These are phyloP conservation scores for Helicorthomorpha holstii DNA, from an alignment of 1,140 invertebrate genomes.

Conservation along the genomic window DNA sequence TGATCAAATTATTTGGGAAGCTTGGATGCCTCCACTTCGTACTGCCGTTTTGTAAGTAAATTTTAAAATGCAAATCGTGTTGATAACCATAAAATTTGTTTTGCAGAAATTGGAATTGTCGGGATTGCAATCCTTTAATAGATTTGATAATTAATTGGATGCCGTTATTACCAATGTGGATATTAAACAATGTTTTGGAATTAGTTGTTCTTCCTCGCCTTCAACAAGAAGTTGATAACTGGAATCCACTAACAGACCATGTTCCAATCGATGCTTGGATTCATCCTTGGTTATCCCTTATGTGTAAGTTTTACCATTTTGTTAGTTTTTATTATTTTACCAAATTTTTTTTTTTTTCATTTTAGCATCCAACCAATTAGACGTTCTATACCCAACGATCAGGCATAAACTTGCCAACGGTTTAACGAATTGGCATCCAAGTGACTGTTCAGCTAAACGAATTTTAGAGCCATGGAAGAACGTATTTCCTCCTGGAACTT, in stretches of 20 bases:
- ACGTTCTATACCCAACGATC: constrained; percentile 79
- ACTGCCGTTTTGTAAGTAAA: constrained; percentile 41
- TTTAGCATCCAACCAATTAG: constrained; percentile 41
- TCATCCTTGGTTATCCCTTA: constrained; percentile 77
- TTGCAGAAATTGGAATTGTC: constrained; percentile 46
- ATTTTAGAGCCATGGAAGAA: constrained; percentile 83
- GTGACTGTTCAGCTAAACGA: constrained; percentile 74
- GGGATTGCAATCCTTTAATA: constrained; percentile 52
- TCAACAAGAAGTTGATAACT: constrained; percentile 60
- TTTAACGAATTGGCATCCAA: constrained; percentile 77
- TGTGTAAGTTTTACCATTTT: constrained; percentile 31
- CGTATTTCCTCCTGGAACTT: constrained; percentile 61
- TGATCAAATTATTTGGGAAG: constrained; percentile 68
- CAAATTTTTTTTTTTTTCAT: constrained; percentile 3
- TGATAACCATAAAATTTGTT: not conserved
- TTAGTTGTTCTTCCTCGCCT: constrained; percentile 64
- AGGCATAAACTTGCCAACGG: constrained; percentile 77
- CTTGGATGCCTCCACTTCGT: constrained; percentile 67
- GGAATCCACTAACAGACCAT: constrained; percentile 87
- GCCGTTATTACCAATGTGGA: constrained; percentile 59
- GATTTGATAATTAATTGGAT: constrained; percentile 65
- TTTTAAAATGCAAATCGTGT: not conserved
- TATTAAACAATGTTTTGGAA: constrained; percentile 62
- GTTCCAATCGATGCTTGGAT: constrained; percentile 93
- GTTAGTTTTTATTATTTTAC: not conserved